These are phyloP conservation scores for Campoplex nolae DNA, from an alignment of 2,888 invertebrate species.

Conservation along the genomic window DNA sequence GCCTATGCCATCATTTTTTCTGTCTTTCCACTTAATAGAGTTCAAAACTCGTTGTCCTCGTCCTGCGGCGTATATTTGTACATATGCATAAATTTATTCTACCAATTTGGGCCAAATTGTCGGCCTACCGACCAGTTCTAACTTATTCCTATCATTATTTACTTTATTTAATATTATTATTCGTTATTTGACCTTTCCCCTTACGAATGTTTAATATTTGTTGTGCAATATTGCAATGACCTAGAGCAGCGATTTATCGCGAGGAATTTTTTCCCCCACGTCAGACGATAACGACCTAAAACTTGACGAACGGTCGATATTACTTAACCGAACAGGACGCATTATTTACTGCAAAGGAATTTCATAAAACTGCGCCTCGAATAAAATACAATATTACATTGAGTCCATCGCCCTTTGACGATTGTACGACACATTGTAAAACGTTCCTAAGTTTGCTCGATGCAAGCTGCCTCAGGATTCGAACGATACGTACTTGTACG, in stretches of 20 bases:
- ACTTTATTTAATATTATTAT: background rate
- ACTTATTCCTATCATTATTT: conserved; percentile 70
- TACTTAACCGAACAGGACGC: background rate
- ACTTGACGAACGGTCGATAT: conserved; percentile 30
- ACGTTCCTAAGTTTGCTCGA: conserved; percentile 65
- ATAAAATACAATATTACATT: background rate
- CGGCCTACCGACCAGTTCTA: conserved; percentile 68
- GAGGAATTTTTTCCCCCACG: conserved; percentile 8
- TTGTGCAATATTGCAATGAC: conserved; percentile 69
- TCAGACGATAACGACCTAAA: conserved; percentile 15
- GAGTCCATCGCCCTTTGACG: background rate
- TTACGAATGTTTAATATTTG: conserved; percentile 57
- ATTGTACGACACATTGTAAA: conserved; percentile 25
- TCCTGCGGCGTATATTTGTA: conserved; percentile 72
- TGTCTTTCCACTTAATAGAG: conserved; percentile 8
- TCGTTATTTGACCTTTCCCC: background rate
- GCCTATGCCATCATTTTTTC: conserved; percentile 16
- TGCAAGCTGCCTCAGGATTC: conserved; percentile 46
- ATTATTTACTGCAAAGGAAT: conserved; percentile 15
- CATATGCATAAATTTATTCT: conserved; percentile 63
- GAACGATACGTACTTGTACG: conserved; percentile 6
- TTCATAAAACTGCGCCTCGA: too few relatives aligned
- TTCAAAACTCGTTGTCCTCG: conserved; percentile 23
- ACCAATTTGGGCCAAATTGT: conserved; percentile 72
- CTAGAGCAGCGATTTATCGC: conserved; percentile 10